Percentiles rank a stretch among this genome's conserved stretches.
Evolutionary conservation across 2,888 invertebrate genomes (phyloP).

Genomic region (Macaria liturata): DNA sequence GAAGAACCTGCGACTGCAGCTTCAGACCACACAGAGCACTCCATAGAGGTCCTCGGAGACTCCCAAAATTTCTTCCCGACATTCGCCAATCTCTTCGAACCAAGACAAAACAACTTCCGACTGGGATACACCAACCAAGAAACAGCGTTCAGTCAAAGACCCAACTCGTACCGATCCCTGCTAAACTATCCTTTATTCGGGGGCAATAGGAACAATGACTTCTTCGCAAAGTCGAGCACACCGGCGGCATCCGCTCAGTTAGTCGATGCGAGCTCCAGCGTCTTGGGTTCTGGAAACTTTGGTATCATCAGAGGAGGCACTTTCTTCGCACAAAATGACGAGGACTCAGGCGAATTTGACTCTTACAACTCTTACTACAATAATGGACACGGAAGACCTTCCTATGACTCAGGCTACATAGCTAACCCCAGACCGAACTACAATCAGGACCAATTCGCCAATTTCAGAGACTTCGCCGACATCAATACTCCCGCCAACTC

Average conservation of each 20-base stretch:
- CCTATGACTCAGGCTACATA: conserved; percentile 82
- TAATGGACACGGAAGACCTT: conserved; percentile 89
- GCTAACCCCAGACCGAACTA: conserved; percentile 89
- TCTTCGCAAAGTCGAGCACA: conserved; percentile 65
- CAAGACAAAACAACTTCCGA: conserved; percentile 80
- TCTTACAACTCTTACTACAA: conserved; percentile 85
- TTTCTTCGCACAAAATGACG: conserved; percentile 90
- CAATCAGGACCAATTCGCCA: conserved; percentile 93
- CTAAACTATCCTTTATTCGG: conserved; percentile 74
- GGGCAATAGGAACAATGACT: conserved; percentile 65
- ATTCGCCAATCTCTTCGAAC: conserved; percentile 87
- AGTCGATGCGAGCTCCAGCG: conserved; percentile 82
- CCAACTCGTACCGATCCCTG: conserved; percentile 75
- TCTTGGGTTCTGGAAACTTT: conserved; percentile 93
- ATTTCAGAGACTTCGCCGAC: conserved; percentile 95
- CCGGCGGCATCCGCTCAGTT: conserved; percentile 61
- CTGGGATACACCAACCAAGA: conserved; percentile 84
- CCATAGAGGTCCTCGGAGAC: conserved; percentile 79
- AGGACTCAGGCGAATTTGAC: conserved; percentile 81
- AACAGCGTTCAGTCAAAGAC: conserved; percentile 84
- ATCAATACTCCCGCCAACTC: conserved; percentile 91
- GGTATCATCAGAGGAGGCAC: conserved; percentile 94
- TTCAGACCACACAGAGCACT: conserved; percentile 69
- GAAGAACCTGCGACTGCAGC: conserved; percentile 53
- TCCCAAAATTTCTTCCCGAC: conserved; percentile 91